Conservation (phyloP, 92 coral and sea anemone genomes). For the Paragorgia papillata region DNA sequence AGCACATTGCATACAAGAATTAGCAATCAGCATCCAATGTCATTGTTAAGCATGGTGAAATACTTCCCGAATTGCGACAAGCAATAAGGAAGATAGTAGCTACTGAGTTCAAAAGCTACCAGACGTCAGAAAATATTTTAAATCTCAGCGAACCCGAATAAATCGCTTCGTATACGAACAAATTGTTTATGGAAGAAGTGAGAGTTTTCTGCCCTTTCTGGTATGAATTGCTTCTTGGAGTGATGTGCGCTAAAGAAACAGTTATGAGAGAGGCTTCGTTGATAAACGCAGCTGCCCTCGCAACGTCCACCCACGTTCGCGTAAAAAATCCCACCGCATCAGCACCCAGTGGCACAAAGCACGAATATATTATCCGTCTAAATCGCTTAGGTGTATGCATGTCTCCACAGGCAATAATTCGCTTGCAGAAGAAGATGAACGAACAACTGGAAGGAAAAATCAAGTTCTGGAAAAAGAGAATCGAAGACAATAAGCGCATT, state of each 20-base stretch:
- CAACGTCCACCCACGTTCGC: slow-evolving; percentile 3
- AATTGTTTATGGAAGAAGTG: slow-evolving; percentile 43
- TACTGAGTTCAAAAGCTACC: slow-evolving; percentile 33
- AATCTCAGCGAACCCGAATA: slow-evolving; percentile 38
- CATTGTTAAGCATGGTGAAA: slow-evolving; percentile 39
- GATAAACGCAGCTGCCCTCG: slow-evolving; percentile 17
- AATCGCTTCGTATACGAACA: slow-evolving; percentile 40
- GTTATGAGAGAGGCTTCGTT: not conserved
- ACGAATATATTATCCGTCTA: slow-evolving; percentile 48
- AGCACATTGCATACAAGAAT: slow-evolving; percentile 39
- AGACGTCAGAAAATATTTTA: slow-evolving; percentile 50
- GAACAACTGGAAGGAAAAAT: slow-evolving; percentile 23
- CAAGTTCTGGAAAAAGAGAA: slow-evolving; percentile 11
- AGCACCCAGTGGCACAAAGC: slow-evolving; percentile 56
- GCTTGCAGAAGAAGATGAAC: slow-evolving; percentile 47
- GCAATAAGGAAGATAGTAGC: slow-evolving; percentile 24
- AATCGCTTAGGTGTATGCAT: slow-evolving; percentile 62
- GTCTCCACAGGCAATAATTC: slow-evolving; percentile 52
- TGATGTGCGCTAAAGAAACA: not conserved
- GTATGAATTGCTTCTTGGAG: slow-evolving; percentile 3
- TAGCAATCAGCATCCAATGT: slow-evolving; percentile 55
- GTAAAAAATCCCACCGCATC: slow-evolving; percentile 41
- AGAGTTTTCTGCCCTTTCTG: slow-evolving; percentile 29
- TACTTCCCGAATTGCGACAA: slow-evolving; percentile 30
- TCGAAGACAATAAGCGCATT: too few relatives aligned